A percentile compares a stretch with the other conserved stretches of the same genome.
Evolutionary conservation across 2,797 vertebrate species (phyloP).

Genomic region (Carduelis carduelis): DNA sequence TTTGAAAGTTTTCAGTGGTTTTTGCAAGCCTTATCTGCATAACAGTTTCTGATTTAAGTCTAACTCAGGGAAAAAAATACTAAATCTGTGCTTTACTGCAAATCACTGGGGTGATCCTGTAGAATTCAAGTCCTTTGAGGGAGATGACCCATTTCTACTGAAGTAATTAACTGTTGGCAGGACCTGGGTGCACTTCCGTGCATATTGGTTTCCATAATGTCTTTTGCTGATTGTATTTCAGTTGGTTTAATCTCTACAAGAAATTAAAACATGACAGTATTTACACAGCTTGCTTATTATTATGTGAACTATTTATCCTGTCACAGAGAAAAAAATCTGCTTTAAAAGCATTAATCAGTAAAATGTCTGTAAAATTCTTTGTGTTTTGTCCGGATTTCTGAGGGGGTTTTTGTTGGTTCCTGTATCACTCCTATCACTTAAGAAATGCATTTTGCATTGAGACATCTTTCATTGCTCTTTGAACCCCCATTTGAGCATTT

Average conservation of each 20-base stretch:
- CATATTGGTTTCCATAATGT: background rate
- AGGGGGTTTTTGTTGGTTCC: background rate
- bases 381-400: background rate
- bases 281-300: background rate
- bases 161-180: background rate
- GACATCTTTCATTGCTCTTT: background rate
- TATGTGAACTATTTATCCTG: background rate
- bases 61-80: background rate
- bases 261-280: background rate
- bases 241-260: background rate
- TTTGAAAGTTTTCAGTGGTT: background rate
- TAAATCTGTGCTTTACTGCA: background rate
- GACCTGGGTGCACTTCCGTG: background rate
- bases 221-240: background rate
- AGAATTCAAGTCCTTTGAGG: background rate
- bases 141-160: background rate
- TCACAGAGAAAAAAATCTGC: background rate
- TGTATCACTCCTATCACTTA: background rate
- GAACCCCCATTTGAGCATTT: background rate
- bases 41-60: background rate
- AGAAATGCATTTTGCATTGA: background rate
- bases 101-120: background rate
- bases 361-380: background rate
- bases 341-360: background rate
- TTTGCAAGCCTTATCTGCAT: background rate